phyloP scores from a whole-genome alignment of 2,888 invertebrate species.

The Petrolisthes cinctipes region DNA sequence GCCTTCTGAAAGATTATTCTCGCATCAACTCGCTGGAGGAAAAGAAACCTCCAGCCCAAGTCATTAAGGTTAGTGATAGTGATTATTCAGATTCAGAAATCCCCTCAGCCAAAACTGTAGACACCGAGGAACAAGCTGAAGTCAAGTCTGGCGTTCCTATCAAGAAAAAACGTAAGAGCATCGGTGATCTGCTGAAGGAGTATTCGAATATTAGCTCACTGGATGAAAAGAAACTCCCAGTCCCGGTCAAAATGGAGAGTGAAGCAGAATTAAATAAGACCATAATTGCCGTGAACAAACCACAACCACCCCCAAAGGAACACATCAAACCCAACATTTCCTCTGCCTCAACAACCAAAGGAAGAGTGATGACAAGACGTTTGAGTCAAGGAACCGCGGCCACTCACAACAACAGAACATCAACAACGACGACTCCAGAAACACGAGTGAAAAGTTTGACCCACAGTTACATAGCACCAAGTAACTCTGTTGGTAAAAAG shows the following conservation, averaged over 20 bases:
- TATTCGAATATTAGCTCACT: slow-evolving; percentile 36
- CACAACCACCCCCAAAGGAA: not conserved
- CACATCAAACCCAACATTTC: not conserved
- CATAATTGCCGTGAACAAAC: not conserved
- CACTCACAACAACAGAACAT: too few relatives aligned
- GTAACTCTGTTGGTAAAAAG: too few relatives aligned
- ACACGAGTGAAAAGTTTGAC: too few relatives aligned
- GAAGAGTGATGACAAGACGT: too few relatives aligned
- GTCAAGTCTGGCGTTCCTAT: not conserved
- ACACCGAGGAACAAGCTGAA: not conserved
- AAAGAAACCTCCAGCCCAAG: too few relatives aligned
- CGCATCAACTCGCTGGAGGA: too few relatives aligned
- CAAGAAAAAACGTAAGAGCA: slow-evolving; percentile 11
- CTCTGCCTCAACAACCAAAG: not conserved
- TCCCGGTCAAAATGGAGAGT: not conserved
- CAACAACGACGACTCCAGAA: too few relatives aligned
- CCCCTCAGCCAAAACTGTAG: not conserved
- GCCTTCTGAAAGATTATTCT: too few relatives aligned
- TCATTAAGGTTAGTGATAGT: too few relatives aligned
- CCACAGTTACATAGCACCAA: too few relatives aligned
- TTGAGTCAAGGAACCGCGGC: too few relatives aligned
- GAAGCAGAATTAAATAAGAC: not conserved
- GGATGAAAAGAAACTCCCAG: slow-evolving; percentile 25
- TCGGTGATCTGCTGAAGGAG: slow-evolving; percentile 38
- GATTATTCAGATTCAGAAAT: not conserved